A percentile compares a stretch with the other conserved stretches of the same genome.
phyloP scores from a whole-genome alignment of 2,797 vertebrate genomes.

The Sebastes vulpes region DNA sequence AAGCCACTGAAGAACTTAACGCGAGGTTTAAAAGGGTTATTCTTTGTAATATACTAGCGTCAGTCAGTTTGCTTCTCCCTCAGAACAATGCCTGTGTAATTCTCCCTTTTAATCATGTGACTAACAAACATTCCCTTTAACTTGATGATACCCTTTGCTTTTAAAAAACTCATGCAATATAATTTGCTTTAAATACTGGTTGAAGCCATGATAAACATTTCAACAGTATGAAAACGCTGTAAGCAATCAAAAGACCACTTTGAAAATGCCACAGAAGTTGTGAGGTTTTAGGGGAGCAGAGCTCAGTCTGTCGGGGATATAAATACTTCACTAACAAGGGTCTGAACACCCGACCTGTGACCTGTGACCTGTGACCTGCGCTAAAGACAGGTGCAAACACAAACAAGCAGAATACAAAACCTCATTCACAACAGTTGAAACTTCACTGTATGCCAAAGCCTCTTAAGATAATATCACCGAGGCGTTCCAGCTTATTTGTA shows the following conservation, averaged over 20 bases:
- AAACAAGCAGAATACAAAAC: conserved; percentile 63
- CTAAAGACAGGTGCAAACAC: conserved; percentile 62
- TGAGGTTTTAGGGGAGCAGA: conserved; percentile 49
- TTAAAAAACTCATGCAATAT: conserved; percentile 54
- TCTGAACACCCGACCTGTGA: conserved; percentile 52
- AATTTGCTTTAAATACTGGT: conserved; percentile 60
- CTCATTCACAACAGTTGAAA: conserved; percentile 63
- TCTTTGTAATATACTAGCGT: not conserved
- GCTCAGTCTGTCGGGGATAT: conserved; percentile 51
- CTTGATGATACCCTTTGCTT: conserved; percentile 37
- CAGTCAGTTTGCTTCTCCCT: conserved; percentile 27
- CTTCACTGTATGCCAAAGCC: conserved; percentile 27
- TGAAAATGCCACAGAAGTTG: conserved; percentile 50
- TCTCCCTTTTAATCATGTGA: conserved; percentile 71
- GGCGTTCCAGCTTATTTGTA: conserved; percentile 49
- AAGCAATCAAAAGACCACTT: conserved; percentile 22
- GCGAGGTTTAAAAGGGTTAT: not conserved
- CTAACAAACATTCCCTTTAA: conserved; percentile 70
- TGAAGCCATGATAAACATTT: conserved; percentile 52
- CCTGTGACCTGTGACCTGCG: conserved; percentile 53
- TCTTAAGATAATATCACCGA: conserved; percentile 32
- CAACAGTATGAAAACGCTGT: conserved; percentile 41
- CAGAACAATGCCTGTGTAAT: conserved; percentile 19
- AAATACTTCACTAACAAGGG: conserved; percentile 69
- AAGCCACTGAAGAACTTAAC: conserved; percentile 15